A percentile compares a stretch with the other conserved stretches of the same genome.
phyloP scores from a whole-genome alignment of 2,113 vertebrate species.

The Sakesphorus luctuosus region DNA sequence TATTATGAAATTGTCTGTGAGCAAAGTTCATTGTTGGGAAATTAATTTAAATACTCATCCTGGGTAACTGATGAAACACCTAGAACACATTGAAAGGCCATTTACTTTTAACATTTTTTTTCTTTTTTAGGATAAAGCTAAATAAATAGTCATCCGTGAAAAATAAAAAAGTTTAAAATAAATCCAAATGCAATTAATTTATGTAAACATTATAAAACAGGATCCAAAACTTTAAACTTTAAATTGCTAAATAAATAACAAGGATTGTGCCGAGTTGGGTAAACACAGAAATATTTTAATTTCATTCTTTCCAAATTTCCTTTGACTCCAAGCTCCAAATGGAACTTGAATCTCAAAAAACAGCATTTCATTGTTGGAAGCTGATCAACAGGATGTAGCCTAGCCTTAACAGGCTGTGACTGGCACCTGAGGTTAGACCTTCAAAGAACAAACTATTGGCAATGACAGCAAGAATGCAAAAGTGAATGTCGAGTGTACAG shows the following conservation, averaged over 20 bases:
- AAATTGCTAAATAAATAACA: conserved; percentile 14
- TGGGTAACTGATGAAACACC: neutral
- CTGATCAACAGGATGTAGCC: neutral
- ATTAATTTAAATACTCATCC: neutral
- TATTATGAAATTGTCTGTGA: neutral
- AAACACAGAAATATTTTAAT: conserved; percentile 48
- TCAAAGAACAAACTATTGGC: conserved; percentile 34
- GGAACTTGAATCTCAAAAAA: conserved; percentile 30
- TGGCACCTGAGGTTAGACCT: conserved; percentile 12
- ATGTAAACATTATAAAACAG: neutral
- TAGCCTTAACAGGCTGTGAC: neutral
- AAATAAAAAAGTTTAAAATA: conserved; percentile 7
- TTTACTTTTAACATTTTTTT: neutral
- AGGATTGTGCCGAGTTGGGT: neutral
- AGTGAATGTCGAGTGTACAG: neutral
- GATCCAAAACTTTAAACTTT: neutral
- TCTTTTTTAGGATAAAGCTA: neutral
- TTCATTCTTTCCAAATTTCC: conserved; percentile 46
- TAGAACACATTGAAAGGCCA: neutral
- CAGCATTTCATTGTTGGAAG: neutral
- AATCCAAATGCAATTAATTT: conserved; percentile 1
- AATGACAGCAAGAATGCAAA: neutral
- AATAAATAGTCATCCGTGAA: neutral
- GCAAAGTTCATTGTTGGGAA: neutral
- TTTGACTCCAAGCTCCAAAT: conserved; percentile 25